Conservation (phyloP, 2,797 vertebrate genomes). For the Trematomus bernacchii region DNA sequence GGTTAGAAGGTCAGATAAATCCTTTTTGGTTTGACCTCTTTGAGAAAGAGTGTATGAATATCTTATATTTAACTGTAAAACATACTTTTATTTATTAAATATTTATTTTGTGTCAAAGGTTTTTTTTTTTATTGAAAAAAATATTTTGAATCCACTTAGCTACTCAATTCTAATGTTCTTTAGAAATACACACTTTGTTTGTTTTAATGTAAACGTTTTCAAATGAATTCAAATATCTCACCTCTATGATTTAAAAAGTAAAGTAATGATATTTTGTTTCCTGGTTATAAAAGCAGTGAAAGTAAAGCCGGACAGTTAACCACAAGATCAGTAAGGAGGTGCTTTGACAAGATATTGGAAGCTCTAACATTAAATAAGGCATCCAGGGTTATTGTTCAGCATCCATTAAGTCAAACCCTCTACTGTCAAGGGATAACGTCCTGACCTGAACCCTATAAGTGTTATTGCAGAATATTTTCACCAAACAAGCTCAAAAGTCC, state of each 20-base stretch:
- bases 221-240: neutral
- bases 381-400: neutral
- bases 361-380: neutral
- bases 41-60: neutral
- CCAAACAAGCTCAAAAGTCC: slow-evolving; percentile 2
- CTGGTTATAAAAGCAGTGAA: neutral
- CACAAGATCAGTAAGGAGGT: neutral
- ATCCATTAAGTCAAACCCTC: neutral
- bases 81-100: neutral
- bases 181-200: neutral
- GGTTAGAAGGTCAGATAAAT: too few relatives aligned
- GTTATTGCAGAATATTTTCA: neutral
- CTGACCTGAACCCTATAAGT: neutral
- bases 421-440: neutral
- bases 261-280: too few relatives aligned
- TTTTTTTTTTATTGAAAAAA: neutral
- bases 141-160: neutral
- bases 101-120: neutral
- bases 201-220: neutral
- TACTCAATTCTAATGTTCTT: neutral
- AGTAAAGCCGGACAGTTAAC: neutral
- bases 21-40: too few relatives aligned
- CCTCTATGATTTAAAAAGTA: neutral
- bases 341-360: neutral
- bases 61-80: neutral